A percentile compares a stretch with the other conserved stretches of the same genome.
Evolutionary conservation across 1,140 invertebrate genomes (phyloP).

Genomic region (Nebria ingens): DNA sequence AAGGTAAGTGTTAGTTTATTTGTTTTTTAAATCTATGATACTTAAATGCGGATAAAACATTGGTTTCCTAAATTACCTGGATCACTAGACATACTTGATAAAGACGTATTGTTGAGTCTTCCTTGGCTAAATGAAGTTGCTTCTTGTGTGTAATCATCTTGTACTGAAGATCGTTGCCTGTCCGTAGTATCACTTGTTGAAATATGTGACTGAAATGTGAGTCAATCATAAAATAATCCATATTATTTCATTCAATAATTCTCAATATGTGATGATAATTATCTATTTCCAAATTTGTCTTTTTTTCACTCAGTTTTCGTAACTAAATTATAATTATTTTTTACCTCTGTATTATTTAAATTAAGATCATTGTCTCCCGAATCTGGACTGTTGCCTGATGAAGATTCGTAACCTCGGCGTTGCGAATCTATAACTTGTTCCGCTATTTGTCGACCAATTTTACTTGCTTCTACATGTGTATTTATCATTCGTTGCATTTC

Average conservation of each 20-base stretch:
- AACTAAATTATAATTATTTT: no score
- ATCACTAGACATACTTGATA: slow-evolving; percentile 28
- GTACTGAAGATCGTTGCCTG: neutral
- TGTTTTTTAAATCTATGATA: slow-evolving; percentile 3
- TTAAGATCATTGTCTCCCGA: slow-evolving; percentile 22
- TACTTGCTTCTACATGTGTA: slow-evolving; percentile 64
- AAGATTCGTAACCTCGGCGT: slow-evolving; percentile 40
- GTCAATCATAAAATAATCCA: slow-evolving; percentile 12
- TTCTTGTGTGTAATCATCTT: slow-evolving; percentile 11
- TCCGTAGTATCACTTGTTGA: slow-evolving; percentile 20
- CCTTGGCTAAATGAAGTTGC: slow-evolving; percentile 12
- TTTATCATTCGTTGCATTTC: slow-evolving; percentile 60
- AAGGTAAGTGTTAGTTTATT: no score
- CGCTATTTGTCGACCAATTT: slow-evolving; percentile 68
- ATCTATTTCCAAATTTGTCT: no score
- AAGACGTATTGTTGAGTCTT: slow-evolving; percentile 19
- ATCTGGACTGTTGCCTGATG: slow-evolving; percentile 39
- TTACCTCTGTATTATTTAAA: slow-evolving; percentile 21
- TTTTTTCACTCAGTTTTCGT: no score
- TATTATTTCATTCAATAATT: no score
- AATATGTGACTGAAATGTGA: slow-evolving; percentile 25
- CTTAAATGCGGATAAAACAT: no score
- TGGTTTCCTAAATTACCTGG: slow-evolving; percentile 29
- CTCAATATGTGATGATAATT: no score
- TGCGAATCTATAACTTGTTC: slow-evolving; percentile 55